These are phyloP conservation scores for Squalus acanthias DNA, from an alignment of 2,797 vertebrate genomes.

Conservation along the genomic window DNA sequence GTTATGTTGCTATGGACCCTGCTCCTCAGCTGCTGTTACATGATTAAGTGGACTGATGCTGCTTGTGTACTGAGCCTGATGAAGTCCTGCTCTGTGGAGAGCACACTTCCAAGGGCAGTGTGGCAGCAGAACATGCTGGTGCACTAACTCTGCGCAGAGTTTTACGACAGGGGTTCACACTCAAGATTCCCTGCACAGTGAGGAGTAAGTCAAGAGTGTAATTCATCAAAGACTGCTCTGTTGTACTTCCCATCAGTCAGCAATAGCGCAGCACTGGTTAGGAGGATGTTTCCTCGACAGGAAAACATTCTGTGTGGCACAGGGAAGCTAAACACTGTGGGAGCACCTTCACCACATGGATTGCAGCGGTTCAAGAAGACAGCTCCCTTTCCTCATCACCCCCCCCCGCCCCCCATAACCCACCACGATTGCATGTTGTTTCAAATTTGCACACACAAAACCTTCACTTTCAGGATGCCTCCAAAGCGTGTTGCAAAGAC, in stretches of 20 bases:
- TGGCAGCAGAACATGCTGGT: neutral
- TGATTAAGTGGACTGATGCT: neutral
- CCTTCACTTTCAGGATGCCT: neutral
- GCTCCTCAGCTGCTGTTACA: neutral
- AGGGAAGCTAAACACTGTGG: neutral
- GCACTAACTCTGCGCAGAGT: neutral
- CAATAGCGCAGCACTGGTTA: neutral
- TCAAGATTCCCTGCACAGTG: neutral
- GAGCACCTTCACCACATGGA: neutral
- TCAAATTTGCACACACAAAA: neutral
- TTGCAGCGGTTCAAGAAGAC: neutral
- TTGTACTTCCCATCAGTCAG: neutral
- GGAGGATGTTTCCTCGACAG: neutral
- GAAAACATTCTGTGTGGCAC: neutral
- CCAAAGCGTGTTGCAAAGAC: neutral
- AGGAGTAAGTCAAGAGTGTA: neutral
- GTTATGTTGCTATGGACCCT: neutral
- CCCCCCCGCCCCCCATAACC: neutral
- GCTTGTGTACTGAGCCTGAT: neutral
- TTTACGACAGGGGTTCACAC: neutral
- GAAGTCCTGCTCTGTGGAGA: neutral
- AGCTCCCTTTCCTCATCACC: neutral
- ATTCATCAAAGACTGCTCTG: neutral
- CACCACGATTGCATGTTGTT: neutral
- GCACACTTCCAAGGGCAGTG: neutral